Conservation (phyloP, 2,113 vertebrate genomes). For the Oenanthe melanoleuca region DNA sequence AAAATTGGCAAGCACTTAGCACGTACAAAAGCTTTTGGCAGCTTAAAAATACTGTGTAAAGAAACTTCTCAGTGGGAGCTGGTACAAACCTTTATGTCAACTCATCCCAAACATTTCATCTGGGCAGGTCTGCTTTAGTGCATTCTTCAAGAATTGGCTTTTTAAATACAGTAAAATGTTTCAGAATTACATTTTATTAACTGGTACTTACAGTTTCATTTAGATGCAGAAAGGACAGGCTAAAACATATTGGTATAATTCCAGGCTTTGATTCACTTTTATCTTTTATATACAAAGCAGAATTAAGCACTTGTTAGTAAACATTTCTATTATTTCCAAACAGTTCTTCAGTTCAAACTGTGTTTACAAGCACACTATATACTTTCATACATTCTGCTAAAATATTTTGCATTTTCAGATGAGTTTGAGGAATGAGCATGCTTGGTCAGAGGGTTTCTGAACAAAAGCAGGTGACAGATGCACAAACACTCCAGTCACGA, state of each 20-base stretch:
- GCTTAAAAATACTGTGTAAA: slow-evolving; percentile 32
- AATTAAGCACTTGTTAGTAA: not conserved
- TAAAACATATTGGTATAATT: not conserved
- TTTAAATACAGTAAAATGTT: not conserved
- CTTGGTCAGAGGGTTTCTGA: not conserved
- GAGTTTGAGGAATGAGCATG: not conserved
- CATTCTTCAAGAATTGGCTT: not conserved
- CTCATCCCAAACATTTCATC: not conserved
- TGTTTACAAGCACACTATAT: not conserved
- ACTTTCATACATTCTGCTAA: not conserved
- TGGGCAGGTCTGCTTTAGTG: not conserved
- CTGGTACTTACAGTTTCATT: not conserved
- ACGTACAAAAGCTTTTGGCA: slow-evolving; percentile 19
- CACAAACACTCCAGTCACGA: not conserved
- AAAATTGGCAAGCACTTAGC: not conserved
- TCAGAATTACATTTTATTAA: not conserved
- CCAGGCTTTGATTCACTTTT: not conserved
- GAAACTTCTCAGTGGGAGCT: slow-evolving; percentile 35
- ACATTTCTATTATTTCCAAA: not conserved
- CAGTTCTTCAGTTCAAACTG: not conserved
- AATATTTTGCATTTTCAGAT: not conserved
- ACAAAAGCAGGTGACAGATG: not conserved
- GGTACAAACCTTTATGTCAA: slow-evolving; percentile 25
- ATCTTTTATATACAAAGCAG: not conserved
- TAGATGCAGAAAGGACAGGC: not conserved